Base-by-base conservation (phyloP, 2,888 invertebrate genomes). In the Meiosimyza platycephala region DNA sequence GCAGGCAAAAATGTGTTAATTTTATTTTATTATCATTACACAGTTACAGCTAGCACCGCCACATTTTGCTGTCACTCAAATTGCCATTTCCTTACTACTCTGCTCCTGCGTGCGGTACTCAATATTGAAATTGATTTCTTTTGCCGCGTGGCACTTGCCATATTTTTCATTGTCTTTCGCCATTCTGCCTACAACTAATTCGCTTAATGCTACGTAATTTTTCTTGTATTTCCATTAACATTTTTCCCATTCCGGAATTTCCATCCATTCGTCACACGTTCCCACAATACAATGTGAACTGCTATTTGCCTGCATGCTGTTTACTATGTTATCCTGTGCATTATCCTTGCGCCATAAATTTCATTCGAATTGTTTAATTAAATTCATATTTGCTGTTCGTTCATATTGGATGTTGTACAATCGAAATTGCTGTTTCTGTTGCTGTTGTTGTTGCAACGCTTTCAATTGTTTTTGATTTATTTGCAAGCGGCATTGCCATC, bases 361-460 rank as follows among this genome's bases (percentile, higher is more conserved):
- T 79, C 76, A 79, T 73, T 72, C 71, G 73, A 75, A 77, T 72
- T 74, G 60, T 83, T 84, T 84, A 84, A 84, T 84, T 84, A 84
- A 84, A 84, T 84, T 83, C 84, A 79, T 81, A 82, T 82, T 83
- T 79, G 78, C 72, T 51, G 77, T 28, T 40, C 40, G 40, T 9
- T 9, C 40, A 40, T 40, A 40, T 40, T 40, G 40, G 40, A 3
- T 28, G 28, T 28, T 69, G 71, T 68, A 47, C 52, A 22, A 16
- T 16, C 57, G 68, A 48, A 22, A 51, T 47, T 67, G 5, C 9
- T 15, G 48, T 64, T 67, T 33, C 51, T 65, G 64, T 33, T 47
- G 40, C 2, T 22, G 22, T 22, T 22, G 22, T 73, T 59, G n/a
- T 28, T 54, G 63, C 33, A 59, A 15, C 15, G 72, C 48, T 63